phyloP scores from a whole-genome alignment of 2,888 invertebrate genomes.

The Polyommatus icarus region DNA sequence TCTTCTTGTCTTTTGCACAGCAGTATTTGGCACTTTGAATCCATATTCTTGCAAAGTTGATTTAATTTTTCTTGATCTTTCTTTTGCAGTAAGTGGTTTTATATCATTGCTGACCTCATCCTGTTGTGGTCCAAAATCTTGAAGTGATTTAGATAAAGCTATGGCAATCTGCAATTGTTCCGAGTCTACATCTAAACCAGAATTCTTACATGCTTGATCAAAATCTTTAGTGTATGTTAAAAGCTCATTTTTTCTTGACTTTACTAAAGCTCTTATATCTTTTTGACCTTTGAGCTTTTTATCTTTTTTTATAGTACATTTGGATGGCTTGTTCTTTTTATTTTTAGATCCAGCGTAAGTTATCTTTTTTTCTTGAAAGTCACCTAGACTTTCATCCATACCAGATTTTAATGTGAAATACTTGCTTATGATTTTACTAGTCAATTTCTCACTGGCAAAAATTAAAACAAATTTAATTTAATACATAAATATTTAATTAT shows the following conservation, averaged over 20 bases:
- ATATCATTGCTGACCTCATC: slow-evolving; percentile 38
- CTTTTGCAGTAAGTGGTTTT: slow-evolving; percentile 49
- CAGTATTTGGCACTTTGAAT: slow-evolving; percentile 71
- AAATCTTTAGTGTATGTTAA: slow-evolving; percentile 64
- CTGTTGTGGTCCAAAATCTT: slow-evolving; percentile 41
- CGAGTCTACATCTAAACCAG: slow-evolving; percentile 79
- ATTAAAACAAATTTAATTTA: slow-evolving; percentile 56
- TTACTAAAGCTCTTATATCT: slow-evolving; percentile 64
- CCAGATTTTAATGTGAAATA: slow-evolving; percentile 56
- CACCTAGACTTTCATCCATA: slow-evolving; percentile 70
- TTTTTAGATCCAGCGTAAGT: slow-evolving; percentile 54
- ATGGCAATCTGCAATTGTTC: slow-evolving; percentile 85
- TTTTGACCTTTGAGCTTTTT: slow-evolving; percentile 62
- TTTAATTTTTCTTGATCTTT: slow-evolving; percentile 63
- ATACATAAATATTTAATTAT: slow-evolving; percentile 42
- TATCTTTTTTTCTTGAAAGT: slow-evolving; percentile 64
- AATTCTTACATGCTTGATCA: slow-evolving; percentile 65
- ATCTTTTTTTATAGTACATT: slow-evolving; percentile 42
- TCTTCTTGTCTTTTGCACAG: slow-evolving; percentile 48
- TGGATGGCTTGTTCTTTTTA: slow-evolving; percentile 42
- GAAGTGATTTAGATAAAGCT: slow-evolving; percentile 82
- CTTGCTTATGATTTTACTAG: slow-evolving; percentile 57
- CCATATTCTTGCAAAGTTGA: slow-evolving; percentile 82
- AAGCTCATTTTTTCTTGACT: slow-evolving; percentile 58
- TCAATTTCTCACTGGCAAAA: slow-evolving; percentile 49